Evolutionary conservation across 1,140 invertebrate genomes (phyloP), one percentile per base, ranked within the genome.

Genomic region (Paracyclopina nana): DNA sequence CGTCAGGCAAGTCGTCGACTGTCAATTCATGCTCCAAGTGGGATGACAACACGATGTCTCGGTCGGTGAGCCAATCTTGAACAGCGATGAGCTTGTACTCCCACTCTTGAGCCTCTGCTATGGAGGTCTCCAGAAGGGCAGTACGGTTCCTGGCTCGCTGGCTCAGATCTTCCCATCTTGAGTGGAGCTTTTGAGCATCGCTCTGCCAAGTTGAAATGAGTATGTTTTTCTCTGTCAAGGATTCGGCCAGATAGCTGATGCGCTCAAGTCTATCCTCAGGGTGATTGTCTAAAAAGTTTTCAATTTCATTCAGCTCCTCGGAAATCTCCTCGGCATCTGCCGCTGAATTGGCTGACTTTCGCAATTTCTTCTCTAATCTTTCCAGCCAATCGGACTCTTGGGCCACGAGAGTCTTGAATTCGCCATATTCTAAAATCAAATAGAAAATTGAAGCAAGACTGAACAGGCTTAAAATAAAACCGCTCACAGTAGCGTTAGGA

Each of bases 291-390:
- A 88, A 65, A 61, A 81, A 82, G 61, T 81, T 83, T 62, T 91
- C 84, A 55, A 86, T 66, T 64, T 84, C 82, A 67, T 86, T 82
- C 30, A 90, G 69, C 60, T 86, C 79, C 60, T 86, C 83, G 25
- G 81, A 82, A 53, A 88, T 79, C 65, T 91, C 86, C 67, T 91
- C 86, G n/a, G 84, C 83, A 68, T 90, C 86, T n/a, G 77, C 80
- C 55, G 78, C 77, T 59, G 69, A 69, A 55, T 77, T 75, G 0
- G 74, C 71, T 6, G 76, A 74, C 59, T 73, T 73, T 55, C 73
- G 73, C 49, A 90, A 67, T 60, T 82, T 77, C 57, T 78, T 79
- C 59, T 85, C 77, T 54, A 91, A 65, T 53, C 78, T 75, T 61
- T 83, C 79, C 52, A 88, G 66, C 74, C 82, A 87, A 43, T 79